Evolutionary conservation across 2,888 invertebrate genomes (phyloP).

Genomic region (Lasioglossum lativentre): DNA sequence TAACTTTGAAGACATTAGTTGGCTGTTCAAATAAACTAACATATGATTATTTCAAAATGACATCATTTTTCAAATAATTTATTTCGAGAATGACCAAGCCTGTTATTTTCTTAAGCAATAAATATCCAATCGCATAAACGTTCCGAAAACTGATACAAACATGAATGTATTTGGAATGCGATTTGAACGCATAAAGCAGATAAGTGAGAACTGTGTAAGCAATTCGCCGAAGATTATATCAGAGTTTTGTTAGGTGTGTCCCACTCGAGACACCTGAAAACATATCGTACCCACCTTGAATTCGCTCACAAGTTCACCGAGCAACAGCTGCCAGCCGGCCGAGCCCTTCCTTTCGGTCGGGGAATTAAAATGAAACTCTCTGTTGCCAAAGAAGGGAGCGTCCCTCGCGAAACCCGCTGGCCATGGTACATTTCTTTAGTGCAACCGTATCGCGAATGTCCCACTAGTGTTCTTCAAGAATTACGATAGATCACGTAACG

Average conservation of each 20-base stretch:
- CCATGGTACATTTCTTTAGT: constrained; percentile 77
- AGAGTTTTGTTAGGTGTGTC: constrained; percentile 29
- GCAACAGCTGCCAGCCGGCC: constrained; percentile 73
- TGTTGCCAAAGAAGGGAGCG: constrained; percentile 75
- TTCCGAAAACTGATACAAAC: background rate
- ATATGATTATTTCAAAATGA: too few species aligned
- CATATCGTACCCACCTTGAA: constrained; percentile 30
- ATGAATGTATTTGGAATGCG: background rate
- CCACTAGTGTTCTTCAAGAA: constrained; percentile 43
- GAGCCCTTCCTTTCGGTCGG: constrained; percentile 62
- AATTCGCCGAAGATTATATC: constrained; percentile 28
- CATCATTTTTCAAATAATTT: background rate
- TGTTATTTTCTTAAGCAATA: background rate
- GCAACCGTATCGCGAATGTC: constrained; percentile 32
- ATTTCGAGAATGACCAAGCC: background rate
- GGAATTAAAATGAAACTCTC: constrained; percentile 73
- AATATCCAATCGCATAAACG: background rate
- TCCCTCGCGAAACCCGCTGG: constrained; percentile 72
- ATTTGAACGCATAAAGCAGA: background rate
- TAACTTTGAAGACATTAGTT: too few species aligned
- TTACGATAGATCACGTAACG: constrained; percentile 16
- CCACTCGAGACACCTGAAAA: constrained; percentile 42
- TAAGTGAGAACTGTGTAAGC: constrained; percentile 2
- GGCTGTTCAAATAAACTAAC: too few species aligned
- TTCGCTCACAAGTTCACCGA: constrained; percentile 22